A percentile compares a stretch with the other conserved stretches of the same genome.
These are phyloP conservation scores for Megaptera novaeangliae DNA, from an alignment of 2,113 vertebrate species.

Conservation along the genomic window DNA sequence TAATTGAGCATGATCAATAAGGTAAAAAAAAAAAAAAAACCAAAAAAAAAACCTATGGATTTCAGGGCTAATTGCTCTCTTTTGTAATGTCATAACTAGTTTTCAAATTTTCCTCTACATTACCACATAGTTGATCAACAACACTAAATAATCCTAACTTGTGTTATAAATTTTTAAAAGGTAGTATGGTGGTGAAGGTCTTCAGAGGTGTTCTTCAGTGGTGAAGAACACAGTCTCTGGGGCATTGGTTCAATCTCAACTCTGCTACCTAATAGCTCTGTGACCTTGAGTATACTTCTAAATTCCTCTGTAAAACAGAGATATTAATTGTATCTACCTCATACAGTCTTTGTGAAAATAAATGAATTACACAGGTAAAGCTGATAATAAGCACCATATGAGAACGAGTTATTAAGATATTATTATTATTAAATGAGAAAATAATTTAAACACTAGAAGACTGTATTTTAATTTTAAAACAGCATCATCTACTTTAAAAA, in stretches of 20 bases:
- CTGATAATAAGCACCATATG: background rate
- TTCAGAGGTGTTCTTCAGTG: no score
- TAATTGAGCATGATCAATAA: background rate
- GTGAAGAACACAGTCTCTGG: background rate
- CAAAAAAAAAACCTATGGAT: background rate
- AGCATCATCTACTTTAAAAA: background rate
- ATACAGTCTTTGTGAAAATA: background rate
- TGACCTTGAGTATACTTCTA: background rate
- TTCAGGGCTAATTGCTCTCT: background rate
- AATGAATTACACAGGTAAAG: background rate
- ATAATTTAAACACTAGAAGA: background rate
- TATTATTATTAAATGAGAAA: background rate
- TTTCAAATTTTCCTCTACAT: background rate
- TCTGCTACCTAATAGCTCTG: background rate
- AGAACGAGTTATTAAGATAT: background rate
- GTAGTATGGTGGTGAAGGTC: no score
- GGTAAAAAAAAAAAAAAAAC: background rate
- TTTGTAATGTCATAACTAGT: background rate
- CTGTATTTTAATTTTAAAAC: background rate
- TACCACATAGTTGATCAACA: background rate
- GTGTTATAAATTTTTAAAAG: background rate
- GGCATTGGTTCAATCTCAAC: background rate
- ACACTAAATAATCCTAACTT: background rate
- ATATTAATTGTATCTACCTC: background rate
- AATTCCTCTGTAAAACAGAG: background rate